A percentile compares a stretch with the other conserved stretches of the same genome.
These are phyloP conservation scores for Sturnira hondurensis DNA, from an alignment of 2,113 vertebrate species.

Conservation along the genomic window DNA sequence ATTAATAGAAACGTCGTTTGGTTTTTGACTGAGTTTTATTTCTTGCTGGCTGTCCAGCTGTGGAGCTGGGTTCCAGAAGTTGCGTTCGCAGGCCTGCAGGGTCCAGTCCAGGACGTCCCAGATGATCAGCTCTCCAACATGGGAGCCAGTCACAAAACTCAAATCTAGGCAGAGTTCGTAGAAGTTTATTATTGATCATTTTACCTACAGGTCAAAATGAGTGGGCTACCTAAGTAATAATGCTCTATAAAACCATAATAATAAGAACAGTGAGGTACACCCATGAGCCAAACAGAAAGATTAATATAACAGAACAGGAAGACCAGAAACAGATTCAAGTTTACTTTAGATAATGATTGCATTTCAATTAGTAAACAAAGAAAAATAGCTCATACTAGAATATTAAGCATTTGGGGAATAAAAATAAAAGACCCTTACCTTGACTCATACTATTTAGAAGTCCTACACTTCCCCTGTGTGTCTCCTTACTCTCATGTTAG, in stretches of 20 bases:
- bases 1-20: slow-evolving; percentile 90
- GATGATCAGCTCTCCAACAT: slow-evolving; percentile 92
- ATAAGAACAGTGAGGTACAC: background rate
- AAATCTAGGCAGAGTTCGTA: slow-evolving; percentile 77
- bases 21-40: slow-evolving; percentile 88
- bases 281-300: background rate
- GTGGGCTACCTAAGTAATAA: background rate
- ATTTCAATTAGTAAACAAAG: background rate
- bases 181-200: background rate
- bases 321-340: background rate
- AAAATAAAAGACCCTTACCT: background rate
- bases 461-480: background rate
- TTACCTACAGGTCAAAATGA: background rate
- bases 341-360: background rate
- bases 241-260: background rate
- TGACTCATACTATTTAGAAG: background rate
- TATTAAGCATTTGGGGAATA: background rate
- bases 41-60: slow-evolving; percentile 83
- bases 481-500: background rate
- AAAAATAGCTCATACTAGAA: background rate
- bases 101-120: slow-evolving; percentile 93
- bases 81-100: slow-evolving; percentile 85
- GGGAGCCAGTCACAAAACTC: slow-evolving; percentile 92
- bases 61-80: slow-evolving; percentile 87
- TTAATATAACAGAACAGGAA: background rate